Evolutionary conservation across 1,140 invertebrate species (phyloP), one percentile per base, ranked within the genome.

Genomic region (Charaxes varanes): DNA sequence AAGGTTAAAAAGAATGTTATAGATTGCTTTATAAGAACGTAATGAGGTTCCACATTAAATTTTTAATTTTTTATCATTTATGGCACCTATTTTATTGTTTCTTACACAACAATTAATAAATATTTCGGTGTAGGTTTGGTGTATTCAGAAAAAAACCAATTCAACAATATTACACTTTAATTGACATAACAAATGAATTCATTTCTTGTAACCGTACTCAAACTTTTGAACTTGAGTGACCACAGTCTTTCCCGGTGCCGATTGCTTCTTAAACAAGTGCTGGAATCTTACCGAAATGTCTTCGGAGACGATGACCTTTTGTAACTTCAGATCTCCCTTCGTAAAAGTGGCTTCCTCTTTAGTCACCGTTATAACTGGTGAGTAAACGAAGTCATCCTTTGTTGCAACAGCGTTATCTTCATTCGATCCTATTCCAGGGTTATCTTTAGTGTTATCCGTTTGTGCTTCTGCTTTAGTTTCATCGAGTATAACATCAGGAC

Each of bases 231-330:
- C 43, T 26, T 59, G 47, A 0, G 65, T 67, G 1, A 70, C 55
- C 1, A 74, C 57, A 12, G 62, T 76, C 49, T 78, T 74, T 0
- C 69, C 73, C 0, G 71, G 62, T 3, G 27, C 27, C 0, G 55
- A 57, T 21, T 71, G 54, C 26, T 72, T 74, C 48, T 76, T 81
- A 36, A 79, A 76, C 45, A 81, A 48, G 51, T 81, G 71, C 36
- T 74, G 67, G 24, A 55, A 79, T 33, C 61, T 77, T 49, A 81
- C 74, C 54, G 77, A 67, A 3, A 74, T 62, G 30, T 78, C 62
- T 27, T 79, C 77, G 0, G 66, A 61, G 2, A 79, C 70, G 0
- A 61, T 49, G 0, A 79, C 46, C 34, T 72, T 79, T 19, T 77
- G 70, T 15, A 70, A 14, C 27, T 69, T 81, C 33, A 74, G 2